Percentiles rank a stretch among this genome's conserved stretches.
Evolutionary conservation across 2,113 vertebrate genomes (phyloP).

Genomic region (Mellivora capensis): DNA sequence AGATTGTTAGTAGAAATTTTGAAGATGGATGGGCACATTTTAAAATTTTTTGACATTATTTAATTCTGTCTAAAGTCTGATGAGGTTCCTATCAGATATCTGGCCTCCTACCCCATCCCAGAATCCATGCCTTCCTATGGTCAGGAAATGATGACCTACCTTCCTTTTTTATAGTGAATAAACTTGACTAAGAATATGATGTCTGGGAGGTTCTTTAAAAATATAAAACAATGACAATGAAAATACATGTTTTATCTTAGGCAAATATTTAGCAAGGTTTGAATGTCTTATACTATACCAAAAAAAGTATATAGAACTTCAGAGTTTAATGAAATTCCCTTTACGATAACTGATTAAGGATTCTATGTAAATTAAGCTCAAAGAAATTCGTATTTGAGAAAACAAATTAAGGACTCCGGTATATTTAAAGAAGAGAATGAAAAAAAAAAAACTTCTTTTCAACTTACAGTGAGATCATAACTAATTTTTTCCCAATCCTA

Average conservation of each 20-base stretch:
- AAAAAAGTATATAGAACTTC: not conserved
- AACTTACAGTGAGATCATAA: not conserved
- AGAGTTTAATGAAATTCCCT: not conserved
- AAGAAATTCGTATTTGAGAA: not conserved
- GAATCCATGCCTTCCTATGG: not conserved
- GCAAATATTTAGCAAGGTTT: not conserved
- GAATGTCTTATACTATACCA: not conserved
- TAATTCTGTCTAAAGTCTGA: not conserved
- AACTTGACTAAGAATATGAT: not conserved
- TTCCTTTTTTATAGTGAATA: not conserved
- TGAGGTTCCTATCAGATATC: not conserved
- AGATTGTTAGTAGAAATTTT: not conserved
- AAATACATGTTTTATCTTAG: not conserved
- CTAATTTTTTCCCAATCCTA: not conserved
- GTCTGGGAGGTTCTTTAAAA: not conserved
- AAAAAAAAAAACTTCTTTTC: not conserved
- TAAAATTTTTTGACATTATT: not conserved
- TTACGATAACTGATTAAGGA: not conserved
- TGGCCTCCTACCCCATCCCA: not conserved
- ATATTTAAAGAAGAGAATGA: not conserved
- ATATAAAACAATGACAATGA: not conserved
- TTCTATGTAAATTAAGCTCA: not conserved
- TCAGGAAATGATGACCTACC: not conserved
- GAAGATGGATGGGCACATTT: not conserved
- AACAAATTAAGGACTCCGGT: not conserved